Base-by-base conservation (phyloP, 2,113 vertebrate species). In the Lichenostomus cassidix region DNA sequence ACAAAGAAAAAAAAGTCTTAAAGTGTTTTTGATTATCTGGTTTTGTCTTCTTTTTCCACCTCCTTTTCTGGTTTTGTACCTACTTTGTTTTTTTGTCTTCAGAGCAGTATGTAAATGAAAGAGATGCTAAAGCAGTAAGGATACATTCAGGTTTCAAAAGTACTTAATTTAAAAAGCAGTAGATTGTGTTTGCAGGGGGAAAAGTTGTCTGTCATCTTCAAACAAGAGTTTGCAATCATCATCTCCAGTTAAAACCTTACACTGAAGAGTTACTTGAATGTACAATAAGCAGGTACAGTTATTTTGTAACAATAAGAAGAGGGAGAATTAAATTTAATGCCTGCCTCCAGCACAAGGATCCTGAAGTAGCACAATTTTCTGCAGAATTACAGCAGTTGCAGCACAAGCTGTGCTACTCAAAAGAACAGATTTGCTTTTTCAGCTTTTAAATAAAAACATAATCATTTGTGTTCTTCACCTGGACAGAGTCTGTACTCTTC, bases 281-380 rank as follows among this genome's bases (percentile, higher is more conserved):
- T n/a, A 62, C 58, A 90, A 87, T 47, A 92, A 49, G 39, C n/a
- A 92, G 71, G 55, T 77, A 81, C 10, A 50, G 74, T 59, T 83
- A 88, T 73, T 93, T 86, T 80, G 50, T 76, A 92, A 87, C 12
- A 52, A 73, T 49, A 60, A 55, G 29, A 92, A 76, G 31, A 62
- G 5, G 11, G 7, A 53, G 60, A 79, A 91, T 71, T 58, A 88
- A 33, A 88, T 77, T 73, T 69, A 80, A 90, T 2, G 3, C 12
- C 63, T 53, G 37, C 46, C 71, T 92, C 59, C 18, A 77, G 82
- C 31, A 41, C 69, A 79, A 79, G 70, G 29, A 83, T 74, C 33
- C 21, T 69, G 28, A 91, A 81, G 63, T 15, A 76, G 50, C 2
- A 12, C 10, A 46, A 50, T 73, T 80, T 88, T 73, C 76, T 58